Evolutionary conservation across 2,888 invertebrate species (phyloP), one percentile per base, ranked within the genome.

Genomic region (Ochropleura leucogaster): DNA sequence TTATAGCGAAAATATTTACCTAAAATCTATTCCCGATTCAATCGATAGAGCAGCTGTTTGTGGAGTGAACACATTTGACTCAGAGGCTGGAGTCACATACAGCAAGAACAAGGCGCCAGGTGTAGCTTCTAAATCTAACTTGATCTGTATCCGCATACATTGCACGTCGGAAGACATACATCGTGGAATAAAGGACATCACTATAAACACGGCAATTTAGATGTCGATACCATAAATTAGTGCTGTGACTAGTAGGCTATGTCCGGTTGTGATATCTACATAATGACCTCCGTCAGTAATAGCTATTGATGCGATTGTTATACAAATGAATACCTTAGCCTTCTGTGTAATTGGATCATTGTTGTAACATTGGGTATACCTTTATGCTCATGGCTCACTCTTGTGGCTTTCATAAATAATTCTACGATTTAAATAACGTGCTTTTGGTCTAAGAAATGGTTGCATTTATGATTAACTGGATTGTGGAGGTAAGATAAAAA

Each of bases 181-280:
- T 82, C 53, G 44, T 60, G 20, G 73, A 73, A 73, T 82, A 72
- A 80, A 82, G 83, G 66, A 55, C 73, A 63, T 72, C 62, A 42
- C 68, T 67, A 78, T 80, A 80, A 80, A 77, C 80, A 82, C 78
- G 72, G 62, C 80, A 72, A 78, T 80, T 72, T 82, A 77, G 82
- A 72, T 72, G 72, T 69, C 83, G 55, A 80, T 78, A 80, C 63
- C 20, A 82, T 80, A 80, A 78, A 80, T 78, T 78, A 82, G 64
- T 73, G 44, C 44, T 62, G 66, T 82, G 80, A 78, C 78, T 73
- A 77, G 80, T 77, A 66, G 72, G 53, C 49, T 69, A 53, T 66
- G 80, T 82, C 80, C 80, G 80, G 83, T 57, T 49, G 47, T 51
- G 68, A 59, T 66, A 80, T 68, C 77, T 81, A 81, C 78, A 77